Evolutionary conservation across 2,113 vertebrate species (phyloP).

Genomic region (Turdus rufiventris): DNA sequence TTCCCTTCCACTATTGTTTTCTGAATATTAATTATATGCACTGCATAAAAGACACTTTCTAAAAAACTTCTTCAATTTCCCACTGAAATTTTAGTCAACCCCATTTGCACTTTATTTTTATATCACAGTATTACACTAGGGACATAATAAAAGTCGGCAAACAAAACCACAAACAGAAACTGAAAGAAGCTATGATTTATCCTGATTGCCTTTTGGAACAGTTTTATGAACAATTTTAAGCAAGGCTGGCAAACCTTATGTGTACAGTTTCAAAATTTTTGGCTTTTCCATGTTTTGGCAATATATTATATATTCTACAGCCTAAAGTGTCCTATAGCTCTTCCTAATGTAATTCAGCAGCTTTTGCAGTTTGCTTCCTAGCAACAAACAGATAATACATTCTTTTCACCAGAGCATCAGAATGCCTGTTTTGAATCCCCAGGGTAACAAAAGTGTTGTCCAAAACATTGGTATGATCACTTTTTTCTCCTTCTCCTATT

Average conservation of each 20-base stretch:
- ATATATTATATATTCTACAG: neutral
- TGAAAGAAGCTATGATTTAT: neutral
- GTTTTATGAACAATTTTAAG: neutral
- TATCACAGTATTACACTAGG: neutral
- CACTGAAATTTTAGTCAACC: neutral
- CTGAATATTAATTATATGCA: neutral
- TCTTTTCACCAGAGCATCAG: neutral
- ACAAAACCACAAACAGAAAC: neutral
- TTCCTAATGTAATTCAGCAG: neutral
- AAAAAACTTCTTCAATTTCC: slow-evolving; percentile 6
- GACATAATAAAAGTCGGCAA: neutral
- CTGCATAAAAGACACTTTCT: neutral
- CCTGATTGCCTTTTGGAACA: neutral
- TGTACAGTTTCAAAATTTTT: neutral
- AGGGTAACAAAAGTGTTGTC: neutral
- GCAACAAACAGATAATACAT: neutral
- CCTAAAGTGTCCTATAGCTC: neutral
- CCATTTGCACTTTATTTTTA: neutral
- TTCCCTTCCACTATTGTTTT: neutral
- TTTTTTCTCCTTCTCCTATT: neutral
- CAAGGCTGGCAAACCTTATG: neutral
- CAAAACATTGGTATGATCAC: neutral
- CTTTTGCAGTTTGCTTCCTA: neutral
- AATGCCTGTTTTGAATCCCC: neutral
- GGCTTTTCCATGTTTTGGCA: neutral